Percentiles rank a stretch among this genome's conserved stretches.
Conservation (phyloP, 1,140 invertebrate genomes). For the Trichogramma pretiosum region DNA sequence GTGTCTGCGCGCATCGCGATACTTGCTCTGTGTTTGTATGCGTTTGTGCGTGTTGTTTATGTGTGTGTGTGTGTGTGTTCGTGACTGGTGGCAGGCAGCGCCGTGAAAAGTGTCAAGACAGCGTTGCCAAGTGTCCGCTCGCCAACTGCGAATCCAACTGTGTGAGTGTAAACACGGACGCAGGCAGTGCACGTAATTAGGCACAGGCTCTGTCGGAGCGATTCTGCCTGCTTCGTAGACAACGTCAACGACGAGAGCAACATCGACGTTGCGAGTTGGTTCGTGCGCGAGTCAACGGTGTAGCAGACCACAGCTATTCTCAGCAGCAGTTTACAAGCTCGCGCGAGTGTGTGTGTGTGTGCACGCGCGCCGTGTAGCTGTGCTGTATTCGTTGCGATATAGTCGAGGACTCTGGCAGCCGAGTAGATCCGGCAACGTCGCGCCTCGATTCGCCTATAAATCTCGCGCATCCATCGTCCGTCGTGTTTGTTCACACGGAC, state of each 20-base stretch:
- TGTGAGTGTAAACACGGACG: constrained; percentile 13
- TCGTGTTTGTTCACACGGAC: not conserved
- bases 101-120: too few relatives aligned
- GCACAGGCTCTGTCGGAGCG: not conserved
- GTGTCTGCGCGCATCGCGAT: not conserved
- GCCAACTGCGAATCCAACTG: constrained; percentile 2
- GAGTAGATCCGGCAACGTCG: constrained; percentile 35
- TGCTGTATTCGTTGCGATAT: not conserved
- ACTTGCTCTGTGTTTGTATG: too few relatives aligned
- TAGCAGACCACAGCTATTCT: constrained; percentile 6
- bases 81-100: not conserved
- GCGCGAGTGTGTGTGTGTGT: not conserved
- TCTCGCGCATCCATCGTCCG: constrained; percentile 3
- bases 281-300: constrained; percentile 7
- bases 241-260: not conserved
- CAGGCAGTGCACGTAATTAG: constrained; percentile 1
- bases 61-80: constrained; percentile 1
- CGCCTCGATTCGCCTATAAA: too few relatives aligned
- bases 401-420: constrained; percentile 19
- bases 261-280: not conserved
- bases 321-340: constrained; percentile 1
- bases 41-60: constrained; percentile 7
- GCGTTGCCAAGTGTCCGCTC: too few relatives aligned
- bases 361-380: not conserved
- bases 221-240: constrained; percentile 17